Conservation (phyloP, 2,113 vertebrate genomes). For the Toxotes jaculatrix region DNA sequence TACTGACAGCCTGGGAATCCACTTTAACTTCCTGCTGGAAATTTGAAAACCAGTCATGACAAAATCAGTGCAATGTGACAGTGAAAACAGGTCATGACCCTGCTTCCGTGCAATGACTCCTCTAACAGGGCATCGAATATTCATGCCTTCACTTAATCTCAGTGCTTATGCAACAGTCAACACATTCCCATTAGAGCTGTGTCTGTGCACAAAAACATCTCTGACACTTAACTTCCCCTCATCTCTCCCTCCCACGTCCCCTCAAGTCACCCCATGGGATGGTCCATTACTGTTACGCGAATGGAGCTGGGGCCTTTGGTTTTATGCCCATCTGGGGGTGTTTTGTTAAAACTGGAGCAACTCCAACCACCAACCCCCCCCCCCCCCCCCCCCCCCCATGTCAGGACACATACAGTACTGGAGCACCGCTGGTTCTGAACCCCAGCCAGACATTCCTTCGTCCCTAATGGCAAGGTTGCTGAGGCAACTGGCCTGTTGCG, state of each 20-base stretch:
- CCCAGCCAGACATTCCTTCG: conserved; percentile 72
- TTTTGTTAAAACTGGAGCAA: conserved; percentile 60
- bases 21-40: neutral
- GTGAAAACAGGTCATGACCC: conserved; percentile 41
- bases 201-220: conserved; percentile 39
- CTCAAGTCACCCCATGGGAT: conserved; percentile 29
- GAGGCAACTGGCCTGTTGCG: conserved; percentile 47
- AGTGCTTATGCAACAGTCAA: conserved; percentile 18
- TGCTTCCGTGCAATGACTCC: conserved; percentile 20
- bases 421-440: conserved; percentile 63
- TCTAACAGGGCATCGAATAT: conserved; percentile 39
- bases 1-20: neutral
- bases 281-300: conserved; percentile 36
- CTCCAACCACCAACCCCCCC: neutral
- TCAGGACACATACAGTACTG: conserved; percentile 41
- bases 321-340: conserved; percentile 29
- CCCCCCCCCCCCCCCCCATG: neutral
- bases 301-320: conserved; percentile 30
- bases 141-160: conserved; percentile 49
- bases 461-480: conserved; percentile 51
- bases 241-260: conserved; percentile 1
- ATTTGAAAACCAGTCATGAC: conserved; percentile 2
- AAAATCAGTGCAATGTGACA: neutral
- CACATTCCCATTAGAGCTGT: conserved; percentile 31
- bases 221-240: conserved; percentile 41